Evolutionary conservation across 2,888 invertebrate genomes (phyloP).

Genomic region (Auanema sp.): DNA sequence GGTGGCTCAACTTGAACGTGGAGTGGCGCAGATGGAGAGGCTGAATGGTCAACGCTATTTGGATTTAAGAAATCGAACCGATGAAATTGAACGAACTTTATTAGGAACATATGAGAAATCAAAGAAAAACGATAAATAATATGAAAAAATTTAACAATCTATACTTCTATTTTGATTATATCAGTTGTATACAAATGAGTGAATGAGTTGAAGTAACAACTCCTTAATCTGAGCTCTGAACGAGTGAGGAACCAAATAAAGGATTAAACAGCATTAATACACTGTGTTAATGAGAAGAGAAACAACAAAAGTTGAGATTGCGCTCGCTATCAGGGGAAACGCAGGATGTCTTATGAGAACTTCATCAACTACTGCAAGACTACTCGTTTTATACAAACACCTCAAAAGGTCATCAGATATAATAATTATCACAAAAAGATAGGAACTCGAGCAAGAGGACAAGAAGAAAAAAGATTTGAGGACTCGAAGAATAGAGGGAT

Average conservation of each 20-base stretch:
- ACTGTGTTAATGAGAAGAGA: no score
- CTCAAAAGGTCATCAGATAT: no score
- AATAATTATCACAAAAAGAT: no score
- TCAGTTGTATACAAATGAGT: background rate
- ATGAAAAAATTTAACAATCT: conserved; percentile 3
- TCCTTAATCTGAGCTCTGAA: conserved; percentile 7
- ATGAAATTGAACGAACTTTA: conserved; percentile 3
- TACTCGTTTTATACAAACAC: no score
- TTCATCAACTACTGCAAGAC: no score
- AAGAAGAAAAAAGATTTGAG: no score
- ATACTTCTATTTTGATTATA: background rate
- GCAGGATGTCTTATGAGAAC: no score
- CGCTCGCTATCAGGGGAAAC: no score
- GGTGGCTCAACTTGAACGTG: conserved; percentile 29
- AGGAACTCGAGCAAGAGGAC: no score
- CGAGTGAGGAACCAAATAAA: conserved; percentile 4
- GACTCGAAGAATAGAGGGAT: no score
- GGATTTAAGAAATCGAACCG: background rate
- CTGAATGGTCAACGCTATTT: conserved; percentile 16
- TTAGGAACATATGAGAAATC: conserved; percentile 3
- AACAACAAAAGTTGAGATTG: no score
- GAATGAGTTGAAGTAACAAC: conserved; percentile 1
- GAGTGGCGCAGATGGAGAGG: conserved; percentile 24
- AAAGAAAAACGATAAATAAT: conserved; percentile 4
- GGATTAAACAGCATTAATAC: no score